Conservation (phyloP, 2,113 vertebrate genomes). For the Oriolus oriolus region DNA sequence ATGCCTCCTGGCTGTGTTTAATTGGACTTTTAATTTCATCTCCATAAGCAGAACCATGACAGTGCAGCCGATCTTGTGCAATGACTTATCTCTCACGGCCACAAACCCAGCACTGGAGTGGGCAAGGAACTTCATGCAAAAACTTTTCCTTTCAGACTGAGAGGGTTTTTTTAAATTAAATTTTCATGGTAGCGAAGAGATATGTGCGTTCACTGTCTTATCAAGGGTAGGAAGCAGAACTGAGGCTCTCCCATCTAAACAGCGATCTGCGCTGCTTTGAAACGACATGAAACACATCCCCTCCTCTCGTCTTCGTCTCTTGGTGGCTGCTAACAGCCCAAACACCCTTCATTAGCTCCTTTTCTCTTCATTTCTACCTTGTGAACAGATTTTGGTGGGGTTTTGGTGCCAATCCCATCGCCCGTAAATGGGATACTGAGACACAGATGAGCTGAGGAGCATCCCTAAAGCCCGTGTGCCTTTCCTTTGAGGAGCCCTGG, state of each 20-base stretch:
- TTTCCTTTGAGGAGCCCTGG: not conserved
- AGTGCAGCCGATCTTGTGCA: not conserved
- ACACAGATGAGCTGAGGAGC: not conserved
- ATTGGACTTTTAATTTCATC: slow-evolving; percentile 8
- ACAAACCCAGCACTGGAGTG: not conserved
- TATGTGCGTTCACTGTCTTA: not conserved
- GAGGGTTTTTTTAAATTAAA: not conserved
- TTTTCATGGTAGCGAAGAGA: not conserved
- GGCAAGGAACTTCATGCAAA: not conserved
- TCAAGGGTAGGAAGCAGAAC: not conserved
- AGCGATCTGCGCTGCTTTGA: not conserved
- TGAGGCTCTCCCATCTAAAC: not conserved
- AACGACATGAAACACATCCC: not conserved
- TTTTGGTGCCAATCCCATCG: not conserved
- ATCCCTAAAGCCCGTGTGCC: accelerated
- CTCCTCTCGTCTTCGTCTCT: not conserved
- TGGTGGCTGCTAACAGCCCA: not conserved
- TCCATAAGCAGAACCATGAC: not conserved
- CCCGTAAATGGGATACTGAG: no score
- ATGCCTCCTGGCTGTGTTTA: not conserved
- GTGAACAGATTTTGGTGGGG: not conserved
- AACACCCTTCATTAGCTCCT: not conserved
- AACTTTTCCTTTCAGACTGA: not conserved
- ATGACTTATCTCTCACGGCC: not conserved
- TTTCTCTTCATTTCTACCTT: not conserved